Conservation (phyloP, 2,888 invertebrate species). For the Prosapia bicincta region DNA sequence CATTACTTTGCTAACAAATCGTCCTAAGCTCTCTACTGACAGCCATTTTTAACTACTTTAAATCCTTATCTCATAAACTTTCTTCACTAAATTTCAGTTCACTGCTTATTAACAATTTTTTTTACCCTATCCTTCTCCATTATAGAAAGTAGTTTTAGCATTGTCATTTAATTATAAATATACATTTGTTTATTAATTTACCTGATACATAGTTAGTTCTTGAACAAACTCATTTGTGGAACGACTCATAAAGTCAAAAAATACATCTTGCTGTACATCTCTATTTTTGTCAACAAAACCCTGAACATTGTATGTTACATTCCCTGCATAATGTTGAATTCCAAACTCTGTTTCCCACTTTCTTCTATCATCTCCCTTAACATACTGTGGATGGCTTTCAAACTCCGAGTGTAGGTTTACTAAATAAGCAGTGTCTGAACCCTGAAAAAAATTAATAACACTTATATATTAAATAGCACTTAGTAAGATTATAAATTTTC, state of each 20-base stretch:
- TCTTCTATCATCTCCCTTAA: constrained; percentile 77
- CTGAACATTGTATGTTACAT: constrained; percentile 75
- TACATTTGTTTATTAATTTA: too few species aligned
- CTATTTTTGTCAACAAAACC: constrained; percentile 91
- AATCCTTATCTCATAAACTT: too few species aligned
- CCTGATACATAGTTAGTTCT: constrained; percentile 68
- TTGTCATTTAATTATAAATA: not conserved
- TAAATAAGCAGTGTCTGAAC: constrained; percentile 83
- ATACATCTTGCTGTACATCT: constrained; percentile 89
- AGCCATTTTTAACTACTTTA: too few species aligned
- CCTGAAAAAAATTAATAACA: constrained; percentile 55
- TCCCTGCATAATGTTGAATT: constrained; percentile 84
- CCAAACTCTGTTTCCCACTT: constrained; percentile 91
- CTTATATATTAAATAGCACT: too few species aligned
- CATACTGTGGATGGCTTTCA: constrained; percentile 76
- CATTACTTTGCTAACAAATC: too few species aligned
- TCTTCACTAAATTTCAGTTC: too few species aligned
- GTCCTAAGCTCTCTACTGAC: too few species aligned
- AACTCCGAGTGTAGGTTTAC: constrained; percentile 86
- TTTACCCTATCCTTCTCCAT: too few species aligned
- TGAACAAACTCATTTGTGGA: constrained; percentile 81
- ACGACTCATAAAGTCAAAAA: constrained; percentile 83
- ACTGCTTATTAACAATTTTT: too few species aligned
- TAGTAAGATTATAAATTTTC: too few species aligned
- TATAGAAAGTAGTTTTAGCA: not conserved